phyloP scores from a whole-genome alignment of 2,797 vertebrate genomes.

The Chrosomus eos region DNA sequence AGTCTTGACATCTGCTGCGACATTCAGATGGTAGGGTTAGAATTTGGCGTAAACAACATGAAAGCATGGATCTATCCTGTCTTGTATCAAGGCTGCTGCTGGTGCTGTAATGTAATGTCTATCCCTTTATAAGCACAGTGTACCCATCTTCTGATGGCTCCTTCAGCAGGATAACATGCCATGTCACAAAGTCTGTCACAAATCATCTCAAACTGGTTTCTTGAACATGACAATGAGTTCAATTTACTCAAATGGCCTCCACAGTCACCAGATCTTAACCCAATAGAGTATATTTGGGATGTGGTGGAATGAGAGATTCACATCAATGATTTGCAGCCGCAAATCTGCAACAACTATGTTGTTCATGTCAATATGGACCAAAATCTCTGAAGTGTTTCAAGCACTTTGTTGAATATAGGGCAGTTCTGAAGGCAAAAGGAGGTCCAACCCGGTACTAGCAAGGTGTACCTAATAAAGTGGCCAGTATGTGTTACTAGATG shows the following conservation, averaged over 20 bases:
- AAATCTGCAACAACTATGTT: constrained; percentile 52
- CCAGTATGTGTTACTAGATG: not conserved
- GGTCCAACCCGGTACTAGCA: not conserved
- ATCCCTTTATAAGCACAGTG: not conserved
- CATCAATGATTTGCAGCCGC: constrained; percentile 53
- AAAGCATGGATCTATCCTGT: not conserved
- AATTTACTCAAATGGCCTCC: not conserved
- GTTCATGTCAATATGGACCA: constrained; percentile 12
- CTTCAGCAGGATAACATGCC: constrained; percentile 58
- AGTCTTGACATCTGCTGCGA: not conserved
- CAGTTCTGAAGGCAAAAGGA: not conserved
- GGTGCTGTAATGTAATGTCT: not conserved
- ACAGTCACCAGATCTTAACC: not conserved
- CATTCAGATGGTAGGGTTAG: not conserved
- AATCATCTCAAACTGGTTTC: not conserved
- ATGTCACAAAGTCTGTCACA: constrained; percentile 28
- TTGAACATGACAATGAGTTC: not conserved
- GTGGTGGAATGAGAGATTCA: constrained; percentile 44
- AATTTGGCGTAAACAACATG: not conserved
- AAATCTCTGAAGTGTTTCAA: not conserved
- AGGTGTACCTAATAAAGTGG: not conserved
- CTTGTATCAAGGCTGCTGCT: not conserved
- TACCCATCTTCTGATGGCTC: constrained; percentile 61
- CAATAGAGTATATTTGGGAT: constrained; percentile 17
- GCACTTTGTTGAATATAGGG: too few species aligned